Conservation (phyloP, 2,888 invertebrate species). For the Chrysolina americana region DNA sequence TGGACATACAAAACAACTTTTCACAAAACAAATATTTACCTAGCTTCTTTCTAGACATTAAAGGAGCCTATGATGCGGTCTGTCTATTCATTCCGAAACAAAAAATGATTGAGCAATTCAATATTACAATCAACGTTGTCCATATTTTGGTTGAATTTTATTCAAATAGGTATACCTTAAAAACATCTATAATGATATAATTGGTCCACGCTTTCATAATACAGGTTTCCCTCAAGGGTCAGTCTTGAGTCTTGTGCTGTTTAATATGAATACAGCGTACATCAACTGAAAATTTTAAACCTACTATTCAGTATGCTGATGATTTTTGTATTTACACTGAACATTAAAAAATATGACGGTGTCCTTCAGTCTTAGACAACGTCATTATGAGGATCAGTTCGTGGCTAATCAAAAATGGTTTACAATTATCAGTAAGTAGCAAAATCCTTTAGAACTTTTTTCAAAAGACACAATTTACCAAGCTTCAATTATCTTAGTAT, state of each 20-base stretch:
- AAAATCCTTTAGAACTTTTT: slow-evolving; percentile 2
- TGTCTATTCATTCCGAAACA: not conserved
- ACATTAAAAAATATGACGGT: not conserved
- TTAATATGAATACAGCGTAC: slow-evolving; percentile 11
- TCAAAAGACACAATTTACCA: slow-evolving; percentile 5
- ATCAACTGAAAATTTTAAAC: not conserved
- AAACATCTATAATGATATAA: slow-evolving; percentile 20
- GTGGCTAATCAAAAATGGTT: too few species aligned
- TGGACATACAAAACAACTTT: slow-evolving; percentile 22
- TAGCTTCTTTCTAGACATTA: not conserved
- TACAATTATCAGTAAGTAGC: not conserved
- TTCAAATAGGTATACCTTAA: not conserved
- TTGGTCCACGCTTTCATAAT: slow-evolving; percentile 13
- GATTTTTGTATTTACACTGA: slow-evolving; percentile 7
- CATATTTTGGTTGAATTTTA: slow-evolving; percentile 14
- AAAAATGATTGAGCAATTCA: slow-evolving; percentile 12
- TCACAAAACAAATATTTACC: slow-evolving; percentile 2
- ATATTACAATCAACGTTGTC: not conserved
- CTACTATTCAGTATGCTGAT: slow-evolving; percentile 25
- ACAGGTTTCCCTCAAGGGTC: slow-evolving; percentile 17
- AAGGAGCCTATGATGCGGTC: slow-evolving; percentile 22
- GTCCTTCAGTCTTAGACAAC: too few species aligned
- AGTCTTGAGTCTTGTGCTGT: slow-evolving; percentile 17
- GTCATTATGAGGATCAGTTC: too few species aligned
- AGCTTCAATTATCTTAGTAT: not conserved